These are phyloP conservation scores for Benthosema pterotum DNA, from an alignment of 2,797 vertebrate genomes.

Conservation along the genomic window DNA sequence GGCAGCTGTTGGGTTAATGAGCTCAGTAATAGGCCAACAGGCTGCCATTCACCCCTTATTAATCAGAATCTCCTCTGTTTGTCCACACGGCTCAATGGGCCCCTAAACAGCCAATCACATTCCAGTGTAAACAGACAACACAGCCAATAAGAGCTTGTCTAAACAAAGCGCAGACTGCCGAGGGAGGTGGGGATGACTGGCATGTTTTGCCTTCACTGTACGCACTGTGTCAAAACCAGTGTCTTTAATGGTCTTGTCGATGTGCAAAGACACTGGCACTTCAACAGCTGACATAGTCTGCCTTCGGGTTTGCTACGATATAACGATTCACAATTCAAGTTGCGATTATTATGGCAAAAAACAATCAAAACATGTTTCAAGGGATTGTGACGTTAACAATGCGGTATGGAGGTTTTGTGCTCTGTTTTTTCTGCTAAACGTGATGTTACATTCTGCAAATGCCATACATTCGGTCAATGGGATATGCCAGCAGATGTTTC, in stretches of 20 bases:
- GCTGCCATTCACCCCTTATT: slow-evolving; percentile 59
- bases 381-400: no score
- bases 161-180: slow-evolving; percentile 19
- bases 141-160: slow-evolving; percentile 41
- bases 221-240: slow-evolving; percentile 33
- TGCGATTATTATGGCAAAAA: no score
- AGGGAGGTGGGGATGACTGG: background rate
- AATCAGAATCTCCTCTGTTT: slow-evolving; percentile 54
- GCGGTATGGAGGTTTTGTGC: no score
- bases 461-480: no score
- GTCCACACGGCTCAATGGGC: slow-evolving; percentile 51
- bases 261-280: slow-evolving; percentile 20
- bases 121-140: slow-evolving; percentile 44
- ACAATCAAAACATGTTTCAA: no score
- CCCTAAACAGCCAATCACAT: slow-evolving; percentile 54
- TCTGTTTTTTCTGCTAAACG: no score
- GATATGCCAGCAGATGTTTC: no score
- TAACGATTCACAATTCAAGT: background rate
- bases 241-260: background rate
- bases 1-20: slow-evolving; percentile 63
- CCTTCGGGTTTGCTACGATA: background rate
- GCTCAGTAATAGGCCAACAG: slow-evolving; percentile 60
- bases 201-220: slow-evolving; percentile 17
- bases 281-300: no score
- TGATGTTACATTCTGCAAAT: no score